phyloP scores from a whole-genome alignment of 2,113 vertebrate species.

The Nipponia nippon region DNA sequence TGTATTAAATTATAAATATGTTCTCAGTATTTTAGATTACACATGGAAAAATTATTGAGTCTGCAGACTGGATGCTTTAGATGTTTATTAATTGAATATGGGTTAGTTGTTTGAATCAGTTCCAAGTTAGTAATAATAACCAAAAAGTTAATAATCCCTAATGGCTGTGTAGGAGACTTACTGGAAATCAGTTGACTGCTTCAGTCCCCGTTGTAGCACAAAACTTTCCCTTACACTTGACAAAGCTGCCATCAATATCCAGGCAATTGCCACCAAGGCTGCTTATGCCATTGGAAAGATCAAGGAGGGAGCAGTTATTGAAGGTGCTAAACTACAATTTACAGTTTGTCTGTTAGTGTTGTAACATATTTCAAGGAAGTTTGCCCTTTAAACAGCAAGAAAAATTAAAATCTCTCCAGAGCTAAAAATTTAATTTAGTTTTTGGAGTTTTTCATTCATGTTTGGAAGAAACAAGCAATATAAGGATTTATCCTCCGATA shows the following conservation, averaged over 20 bases:
- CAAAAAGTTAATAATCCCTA: background rate
- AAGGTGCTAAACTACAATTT: background rate
- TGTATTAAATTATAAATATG: conserved; percentile 1
- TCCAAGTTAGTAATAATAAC: background rate
- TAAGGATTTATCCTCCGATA: background rate
- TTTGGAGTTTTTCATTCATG: background rate
- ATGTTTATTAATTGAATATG: background rate
- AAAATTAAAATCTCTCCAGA: background rate
- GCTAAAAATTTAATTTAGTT: background rate
- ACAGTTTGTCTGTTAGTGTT: background rate
- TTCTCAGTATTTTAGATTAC: conserved; percentile 28
- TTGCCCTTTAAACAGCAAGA: background rate
- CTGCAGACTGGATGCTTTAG: background rate
- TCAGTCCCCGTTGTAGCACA: background rate
- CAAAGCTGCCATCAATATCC: background rate
- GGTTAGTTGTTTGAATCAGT: background rate
- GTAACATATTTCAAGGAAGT: background rate
- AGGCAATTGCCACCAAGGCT: background rate
- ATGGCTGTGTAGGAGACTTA: background rate
- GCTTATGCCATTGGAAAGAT: background rate
- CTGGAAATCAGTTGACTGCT: background rate
- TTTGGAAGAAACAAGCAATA: background rate
- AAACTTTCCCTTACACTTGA: background rate
- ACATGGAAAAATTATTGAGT: background rate
- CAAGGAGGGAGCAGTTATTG: background rate